A percentile compares a stretch with the other conserved stretches of the same genome.
Evolutionary conservation across 2,888 invertebrate genomes (phyloP).

Genomic region (Eulithis testata): DNA sequence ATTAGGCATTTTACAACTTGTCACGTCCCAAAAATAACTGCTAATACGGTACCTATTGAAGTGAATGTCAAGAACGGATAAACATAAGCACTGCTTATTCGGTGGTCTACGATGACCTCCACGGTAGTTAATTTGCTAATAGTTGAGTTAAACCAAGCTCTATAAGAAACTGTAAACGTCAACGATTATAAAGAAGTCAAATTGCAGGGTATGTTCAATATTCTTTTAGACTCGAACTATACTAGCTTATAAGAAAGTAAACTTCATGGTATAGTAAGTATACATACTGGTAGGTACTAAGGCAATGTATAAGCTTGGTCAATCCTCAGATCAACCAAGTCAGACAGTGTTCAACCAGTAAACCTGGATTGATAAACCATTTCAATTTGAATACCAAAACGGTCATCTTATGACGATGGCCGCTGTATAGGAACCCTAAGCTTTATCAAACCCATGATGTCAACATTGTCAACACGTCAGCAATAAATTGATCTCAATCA

Average conservation of each 20-base stretch:
- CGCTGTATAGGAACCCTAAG: not conserved
- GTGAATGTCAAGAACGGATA: constrained; percentile 42
- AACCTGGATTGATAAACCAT: too few species aligned
- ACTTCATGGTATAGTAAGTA: too few species aligned
- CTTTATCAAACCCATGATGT: constrained; percentile 32
- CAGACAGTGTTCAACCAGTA: too few species aligned
- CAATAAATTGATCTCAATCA: constrained; percentile 40
- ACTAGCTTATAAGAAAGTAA: too few species aligned
- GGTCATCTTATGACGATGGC: not conserved
- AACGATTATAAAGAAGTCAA: not conserved
- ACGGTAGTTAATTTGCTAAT: constrained; percentile 37
- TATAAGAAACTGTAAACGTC: not conserved
- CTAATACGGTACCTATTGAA: constrained; percentile 30
- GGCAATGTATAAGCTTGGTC: too few species aligned
- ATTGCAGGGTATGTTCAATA: not conserved
- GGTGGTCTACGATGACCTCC: constrained; percentile 38
- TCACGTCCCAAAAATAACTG: constrained; percentile 30
- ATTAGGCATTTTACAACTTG: constrained; percentile 2
- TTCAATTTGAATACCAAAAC: not conserved
- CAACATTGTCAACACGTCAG: constrained; percentile 42
- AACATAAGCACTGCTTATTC: constrained; percentile 35
- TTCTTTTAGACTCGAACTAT: not conserved
- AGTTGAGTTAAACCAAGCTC: constrained; percentile 29
- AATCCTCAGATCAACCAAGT: too few species aligned
- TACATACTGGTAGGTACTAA: too few species aligned